phyloP scores from a whole-genome alignment of 2,113 vertebrate genomes.

The Pampusana beccarii region DNA sequence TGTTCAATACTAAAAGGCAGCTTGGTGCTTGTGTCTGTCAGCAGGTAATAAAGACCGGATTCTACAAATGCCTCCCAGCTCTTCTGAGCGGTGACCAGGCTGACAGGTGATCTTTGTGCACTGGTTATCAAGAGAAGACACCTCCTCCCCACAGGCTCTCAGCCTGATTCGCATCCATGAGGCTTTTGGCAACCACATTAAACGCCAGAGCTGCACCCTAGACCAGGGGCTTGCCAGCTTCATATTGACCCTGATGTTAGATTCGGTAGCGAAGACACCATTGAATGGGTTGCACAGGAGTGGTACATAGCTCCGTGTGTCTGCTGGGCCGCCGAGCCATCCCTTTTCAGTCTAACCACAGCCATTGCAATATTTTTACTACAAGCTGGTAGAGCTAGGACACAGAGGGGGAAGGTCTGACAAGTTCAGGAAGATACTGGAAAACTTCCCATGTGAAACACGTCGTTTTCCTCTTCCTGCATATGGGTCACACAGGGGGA shows the following conservation, averaged over 20 bases:
- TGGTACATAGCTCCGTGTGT: neutral
- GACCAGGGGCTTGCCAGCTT: neutral
- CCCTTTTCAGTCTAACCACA: neutral
- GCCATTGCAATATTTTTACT: too few species aligned
- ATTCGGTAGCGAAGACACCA: neutral
- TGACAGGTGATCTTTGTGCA: neutral
- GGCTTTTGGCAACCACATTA: fast-evolving
- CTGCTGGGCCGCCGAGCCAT: neutral
- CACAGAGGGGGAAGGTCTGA: neutral
- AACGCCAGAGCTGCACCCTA: neutral
- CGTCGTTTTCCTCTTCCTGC: neutral
- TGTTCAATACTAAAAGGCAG: neutral
- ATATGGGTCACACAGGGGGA: neutral
- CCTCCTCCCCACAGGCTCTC: neutral
- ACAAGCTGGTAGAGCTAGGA: too few species aligned
- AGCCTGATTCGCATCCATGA: neutral
- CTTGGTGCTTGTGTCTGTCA: neutral
- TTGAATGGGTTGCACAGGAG: neutral
- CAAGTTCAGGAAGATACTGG: neutral
- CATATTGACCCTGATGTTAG: neutral
- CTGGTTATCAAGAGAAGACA: neutral
- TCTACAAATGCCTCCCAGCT: neutral
- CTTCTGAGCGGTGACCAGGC: neutral
- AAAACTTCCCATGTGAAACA: neutral
- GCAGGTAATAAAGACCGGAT: neutral